Base-by-base conservation (phyloP, 2,113 vertebrate genomes). In the Megalops atlanticus region DNA sequence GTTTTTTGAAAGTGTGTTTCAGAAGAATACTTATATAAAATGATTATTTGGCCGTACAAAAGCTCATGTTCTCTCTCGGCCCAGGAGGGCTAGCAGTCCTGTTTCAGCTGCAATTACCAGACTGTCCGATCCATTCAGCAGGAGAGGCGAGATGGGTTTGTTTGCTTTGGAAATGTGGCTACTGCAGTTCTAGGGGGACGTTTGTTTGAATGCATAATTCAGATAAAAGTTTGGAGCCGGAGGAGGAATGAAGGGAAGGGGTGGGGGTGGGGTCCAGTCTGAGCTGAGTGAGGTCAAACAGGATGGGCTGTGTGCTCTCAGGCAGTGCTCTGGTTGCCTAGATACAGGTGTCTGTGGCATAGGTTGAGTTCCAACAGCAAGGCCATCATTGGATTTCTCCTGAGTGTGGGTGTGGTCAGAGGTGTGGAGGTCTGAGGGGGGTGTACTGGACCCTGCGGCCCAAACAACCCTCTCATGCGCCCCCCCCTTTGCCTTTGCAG, bases 401-500 rank as follows among this genome's bases (percentile, higher is more conserved):
- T 18, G 49, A 14, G 15, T 54, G 49, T 54, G 49, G 10, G 2
- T 2, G 15, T 14, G 15, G 49, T 54, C 24, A 24, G 24, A 54
- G 24, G 24, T 54, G 15, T 11, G 10, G 24, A 24, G 49, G 49
- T 14, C 15, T 54, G 24, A 54, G 2, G 49, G 49, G 49, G 49
- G 12, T 14, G 10, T 12, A 18, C 15, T 3, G 10, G 49, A 18
- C 11, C 1, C 21, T 38, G 31, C 70, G 21, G 6, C 11, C 5
- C 21, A 27, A 15, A 24, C 10, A 1, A 49, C 1, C n/a, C 24
- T 35, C 49, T 64, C 38, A 16, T 3, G 4, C 18, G 21, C 8
- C 33, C 14, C 15, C 40, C 12, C 21, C 81, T 12, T 83, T 31
- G 3, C 84, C 18, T 21, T 45, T 85, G 8, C 33, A 93, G 92